Evolutionary conservation across 2,888 invertebrate species (phyloP), one percentile per base, ranked within the genome.

Genomic region (Toxonevra muliebris): DNA sequence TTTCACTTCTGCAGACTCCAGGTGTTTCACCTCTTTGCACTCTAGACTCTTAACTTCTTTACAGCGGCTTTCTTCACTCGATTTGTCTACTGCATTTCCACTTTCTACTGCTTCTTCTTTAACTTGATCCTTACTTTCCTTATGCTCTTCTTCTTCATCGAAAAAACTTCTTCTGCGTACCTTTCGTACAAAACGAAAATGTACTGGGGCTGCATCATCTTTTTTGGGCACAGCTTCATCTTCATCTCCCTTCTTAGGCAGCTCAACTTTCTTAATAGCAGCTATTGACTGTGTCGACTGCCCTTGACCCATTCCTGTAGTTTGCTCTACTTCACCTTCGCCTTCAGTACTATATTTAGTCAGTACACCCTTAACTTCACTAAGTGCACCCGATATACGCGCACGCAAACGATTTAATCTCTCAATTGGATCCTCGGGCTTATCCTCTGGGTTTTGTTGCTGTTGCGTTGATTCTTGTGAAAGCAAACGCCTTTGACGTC

Each of bases 341-440:
- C 76, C 76, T 17, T 84, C 83, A 2, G 81, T 81, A 68, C 84
- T 84, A 62, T 84, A 84, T 63, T 85, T 81, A 68, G 80, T 82
- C 4, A 85, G 72, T 12, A 85, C 85, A 10, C 80, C 80, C 66
- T 85, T 85, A 1, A 85, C 84, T 69, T 85, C 85, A 50, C 77
- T 84, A 4, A 85, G 73, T 0, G 84, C 82, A 1, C 78, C 84
- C 4, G 85, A 79, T 53, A 85, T 85, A 62, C 83, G 82, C 0
- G 81, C 85, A 40, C 81, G 80, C 1, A 85, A 72, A 62, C 80
- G 81, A 73, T 81, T 85, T 15, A 85, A 72, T 3, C 84, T 78
- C 55, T 78, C 82, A 4, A 84, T 77, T 1, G 84, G 78, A 78
- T 82, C 82, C 69, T 78, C 79, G 2, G 77, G 73, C 4, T 79